Base-by-base conservation (phyloP, 2,113 vertebrate genomes). In the Bubo blakistoni region DNA sequence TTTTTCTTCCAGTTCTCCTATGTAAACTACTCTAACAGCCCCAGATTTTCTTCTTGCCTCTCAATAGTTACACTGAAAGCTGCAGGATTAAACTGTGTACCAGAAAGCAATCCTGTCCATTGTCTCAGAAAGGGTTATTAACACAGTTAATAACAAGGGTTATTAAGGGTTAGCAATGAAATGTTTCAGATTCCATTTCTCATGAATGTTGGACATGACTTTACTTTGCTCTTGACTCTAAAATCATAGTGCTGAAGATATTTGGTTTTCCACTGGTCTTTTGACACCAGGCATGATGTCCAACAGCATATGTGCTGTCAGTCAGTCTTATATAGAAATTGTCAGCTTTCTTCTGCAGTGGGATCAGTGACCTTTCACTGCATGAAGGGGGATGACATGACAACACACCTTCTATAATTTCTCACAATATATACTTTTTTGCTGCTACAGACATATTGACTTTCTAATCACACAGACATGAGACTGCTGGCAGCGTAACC, bases 261-360 rank as follows among this genome's bases (percentile, higher is more conserved):
- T 36, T 95, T 89, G 61, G 54, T 73, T 96, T 92, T 92, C 63
- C 34, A 9, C 57, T 47, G 63, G 22, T 84, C 74, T 97, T 96
- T 88, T 93, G 67, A 88, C 80, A 73, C 57, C 57, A 77, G 71
- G 32, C 61, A 44, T 0, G 7, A 81, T 55, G 88, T 71, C 90
- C 54, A 73, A 18, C 65, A 93, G 67, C 34, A 52, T 24, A 52
- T 26, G 51, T 81, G 66, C 94, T 97, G 92, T 95, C 96, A 97
- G 42, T 97, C 94, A 97, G 86, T 88, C 86, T 96, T 94, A 94
- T 13, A 91, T 25, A 88, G 85, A 86, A 97, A 88, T 67, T 94
- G 88, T 83, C 86, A 92, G 80, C 83, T 93, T 93, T 88, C 67
- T 81, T 95, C 86, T 82, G 84, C 63, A 65, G 78, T 67, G 76